A percentile compares a stretch with the other conserved stretches of the same genome.
These are phyloP conservation scores for Odontocerum albicorne DNA, from an alignment of 2,888 invertebrate genomes.

Conservation along the genomic window DNA sequence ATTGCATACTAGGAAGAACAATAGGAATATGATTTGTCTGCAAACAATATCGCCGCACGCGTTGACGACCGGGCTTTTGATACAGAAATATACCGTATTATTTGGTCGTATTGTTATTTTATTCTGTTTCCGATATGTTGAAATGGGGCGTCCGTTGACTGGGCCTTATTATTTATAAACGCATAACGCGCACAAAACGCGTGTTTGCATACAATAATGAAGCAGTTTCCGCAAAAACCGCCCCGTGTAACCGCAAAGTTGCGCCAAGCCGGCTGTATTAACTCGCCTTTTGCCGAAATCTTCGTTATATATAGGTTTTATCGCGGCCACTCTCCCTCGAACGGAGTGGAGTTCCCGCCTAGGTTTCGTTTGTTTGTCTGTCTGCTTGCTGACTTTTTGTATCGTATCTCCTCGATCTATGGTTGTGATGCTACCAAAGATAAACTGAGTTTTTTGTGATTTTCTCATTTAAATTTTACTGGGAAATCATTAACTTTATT, in stretches of 20 bases:
- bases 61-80: no score
- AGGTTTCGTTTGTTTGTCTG: constrained; percentile 12
- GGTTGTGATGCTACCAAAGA: no score
- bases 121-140: not conserved
- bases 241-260: constrained; percentile 10
- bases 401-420: constrained; percentile 25
- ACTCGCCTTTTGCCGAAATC: constrained; percentile 22
- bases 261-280: constrained; percentile 6
- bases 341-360: constrained; percentile 2
- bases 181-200: constrained; percentile 9
- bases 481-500: no score
- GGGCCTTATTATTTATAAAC: constrained; percentile 4
- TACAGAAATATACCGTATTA: not conserved
- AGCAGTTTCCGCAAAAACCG: constrained; percentile 22
- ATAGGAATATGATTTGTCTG: no score
- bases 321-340: constrained; percentile 8
- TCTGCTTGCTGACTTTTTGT: constrained; percentile 13
- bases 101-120: constrained; percentile 2
- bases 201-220: constrained; percentile 16
- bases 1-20: no score
- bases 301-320: constrained; percentile 27
- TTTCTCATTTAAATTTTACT: no score
- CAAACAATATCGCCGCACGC: no score
- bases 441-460: no score
- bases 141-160: not conserved